Evolutionary conservation across 2,113 vertebrate species (phyloP).

Genomic region (Machaerirhynchus nigripectus): DNA sequence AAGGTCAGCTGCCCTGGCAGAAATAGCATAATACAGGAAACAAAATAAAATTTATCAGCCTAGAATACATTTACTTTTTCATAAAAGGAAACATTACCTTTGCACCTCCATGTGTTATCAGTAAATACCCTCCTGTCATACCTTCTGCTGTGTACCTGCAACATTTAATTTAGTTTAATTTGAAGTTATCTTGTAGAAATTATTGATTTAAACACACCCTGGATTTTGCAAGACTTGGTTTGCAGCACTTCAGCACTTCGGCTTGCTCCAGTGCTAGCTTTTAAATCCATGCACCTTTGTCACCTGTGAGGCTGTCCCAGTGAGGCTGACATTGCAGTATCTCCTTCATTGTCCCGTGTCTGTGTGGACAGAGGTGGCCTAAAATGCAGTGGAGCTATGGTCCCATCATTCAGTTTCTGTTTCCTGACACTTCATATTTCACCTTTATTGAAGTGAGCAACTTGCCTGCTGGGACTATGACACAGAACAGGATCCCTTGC

Average conservation of each 20-base stretch:
- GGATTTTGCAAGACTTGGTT: neutral
- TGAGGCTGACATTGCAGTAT: neutral
- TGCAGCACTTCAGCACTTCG: neutral
- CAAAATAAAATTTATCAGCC: neutral
- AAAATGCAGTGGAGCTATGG: neutral
- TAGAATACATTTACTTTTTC: neutral
- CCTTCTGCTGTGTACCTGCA: neutral
- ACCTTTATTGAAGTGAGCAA: neutral
- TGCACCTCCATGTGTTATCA: neutral
- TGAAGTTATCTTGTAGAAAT: neutral
- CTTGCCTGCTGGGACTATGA: neutral
- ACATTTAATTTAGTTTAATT: neutral
- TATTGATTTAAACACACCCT: neutral
- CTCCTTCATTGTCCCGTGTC: neutral
- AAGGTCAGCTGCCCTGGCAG: neutral
- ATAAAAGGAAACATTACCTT: neutral
- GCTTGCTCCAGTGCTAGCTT: neutral
- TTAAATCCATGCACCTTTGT: neutral
- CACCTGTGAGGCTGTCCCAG: neutral
- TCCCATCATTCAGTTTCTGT: neutral
- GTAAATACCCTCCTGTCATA: neutral
- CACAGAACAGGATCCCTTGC: neutral
- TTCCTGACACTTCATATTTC: neutral
- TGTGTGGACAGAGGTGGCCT: neutral
- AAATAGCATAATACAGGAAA: neutral